A percentile compares a stretch with the other conserved stretches of the same genome.
Conservation (phyloP, 2,797 vertebrate genomes). For the Pelodytes ibericus region DNA sequence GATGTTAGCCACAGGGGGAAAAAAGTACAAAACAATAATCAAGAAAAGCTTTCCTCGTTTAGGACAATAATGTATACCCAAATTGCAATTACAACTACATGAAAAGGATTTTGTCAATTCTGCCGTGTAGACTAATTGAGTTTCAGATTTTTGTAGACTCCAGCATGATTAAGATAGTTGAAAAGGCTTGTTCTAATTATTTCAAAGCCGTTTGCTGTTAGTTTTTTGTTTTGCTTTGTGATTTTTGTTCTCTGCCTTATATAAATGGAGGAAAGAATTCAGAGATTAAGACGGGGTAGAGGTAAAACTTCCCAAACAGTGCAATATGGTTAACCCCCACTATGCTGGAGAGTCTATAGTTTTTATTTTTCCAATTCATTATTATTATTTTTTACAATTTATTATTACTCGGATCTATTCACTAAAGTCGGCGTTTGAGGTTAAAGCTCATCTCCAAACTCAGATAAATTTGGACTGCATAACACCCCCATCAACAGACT, state of each 20-base stretch:
- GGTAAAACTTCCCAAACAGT: not conserved
- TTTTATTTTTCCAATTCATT: no score
- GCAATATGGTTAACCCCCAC: not conserved
- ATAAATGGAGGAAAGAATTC: slow-evolving; percentile 1
- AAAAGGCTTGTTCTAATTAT: slow-evolving; percentile 49
- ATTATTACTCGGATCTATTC: no score
- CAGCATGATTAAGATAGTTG: slow-evolving; percentile 32
- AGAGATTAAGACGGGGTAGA: not conserved
- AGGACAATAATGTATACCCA: slow-evolving; percentile 52
- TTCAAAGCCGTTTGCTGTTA: slow-evolving; percentile 21
- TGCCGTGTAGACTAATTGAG: slow-evolving; percentile 52
- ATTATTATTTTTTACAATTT: no score
- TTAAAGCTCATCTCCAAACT: no score
- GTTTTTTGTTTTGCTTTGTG: not conserved
- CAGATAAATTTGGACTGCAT: no score
- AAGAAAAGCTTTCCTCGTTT: slow-evolving; percentile 49
- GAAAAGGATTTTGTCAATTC: slow-evolving; percentile 54
- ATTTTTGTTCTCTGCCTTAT: not conserved
- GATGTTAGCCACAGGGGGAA: slow-evolving; percentile 37
- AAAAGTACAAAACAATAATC: slow-evolving; percentile 51
- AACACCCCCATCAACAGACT: no score
- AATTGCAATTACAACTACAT: slow-evolving; percentile 53
- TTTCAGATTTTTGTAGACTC: slow-evolving; percentile 47
- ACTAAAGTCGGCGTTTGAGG: no score
- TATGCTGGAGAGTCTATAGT: no score